phyloP scores from a whole-genome alignment of 2,888 invertebrate genomes.

The Timandra comae region DNA sequence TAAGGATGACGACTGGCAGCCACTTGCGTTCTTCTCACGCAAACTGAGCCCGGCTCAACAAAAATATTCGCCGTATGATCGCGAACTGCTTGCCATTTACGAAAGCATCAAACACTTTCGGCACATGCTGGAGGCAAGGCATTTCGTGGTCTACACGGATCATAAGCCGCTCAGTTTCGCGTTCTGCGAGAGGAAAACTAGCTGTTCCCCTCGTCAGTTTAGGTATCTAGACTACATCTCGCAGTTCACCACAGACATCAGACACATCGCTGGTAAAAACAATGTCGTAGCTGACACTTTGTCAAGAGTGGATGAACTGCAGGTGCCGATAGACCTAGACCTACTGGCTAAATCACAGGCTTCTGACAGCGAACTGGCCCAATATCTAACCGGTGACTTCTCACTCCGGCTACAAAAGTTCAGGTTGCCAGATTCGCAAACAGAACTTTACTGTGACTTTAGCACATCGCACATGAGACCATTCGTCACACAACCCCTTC shows the following conservation, averaged over 20 bases:
- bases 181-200: constrained; percentile 28
- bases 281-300: constrained; percentile 40
- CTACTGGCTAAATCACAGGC: constrained; percentile 17
- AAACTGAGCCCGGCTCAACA: constrained; percentile 31
- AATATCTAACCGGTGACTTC: constrained; percentile 4
- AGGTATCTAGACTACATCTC: constrained; percentile 35
- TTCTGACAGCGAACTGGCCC: constrained; percentile 15
- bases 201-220: constrained; percentile 36
- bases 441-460: constrained; percentile 16
- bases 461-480: constrained; percentile 15
- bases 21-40: constrained; percentile 40
- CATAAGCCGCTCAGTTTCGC: constrained; percentile 41
- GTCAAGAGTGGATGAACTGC: constrained; percentile 27
- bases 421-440: constrained; percentile 4
- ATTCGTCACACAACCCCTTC: constrained; percentile 11
- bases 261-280: constrained; percentile 30
- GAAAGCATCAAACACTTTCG: constrained; percentile 36
- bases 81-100: constrained; percentile 42
- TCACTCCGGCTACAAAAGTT: constrained; percentile 14
- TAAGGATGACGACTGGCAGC: constrained; percentile 26
- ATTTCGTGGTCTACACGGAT: constrained; percentile 7
- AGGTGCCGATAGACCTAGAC: constrained; percentile 10
- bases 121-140: constrained; percentile 33
- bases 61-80: constrained; percentile 41
- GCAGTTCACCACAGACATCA: constrained; percentile 39